phyloP scores from a whole-genome alignment of 2,888 invertebrate species.

The Crepidodera aurea region DNA sequence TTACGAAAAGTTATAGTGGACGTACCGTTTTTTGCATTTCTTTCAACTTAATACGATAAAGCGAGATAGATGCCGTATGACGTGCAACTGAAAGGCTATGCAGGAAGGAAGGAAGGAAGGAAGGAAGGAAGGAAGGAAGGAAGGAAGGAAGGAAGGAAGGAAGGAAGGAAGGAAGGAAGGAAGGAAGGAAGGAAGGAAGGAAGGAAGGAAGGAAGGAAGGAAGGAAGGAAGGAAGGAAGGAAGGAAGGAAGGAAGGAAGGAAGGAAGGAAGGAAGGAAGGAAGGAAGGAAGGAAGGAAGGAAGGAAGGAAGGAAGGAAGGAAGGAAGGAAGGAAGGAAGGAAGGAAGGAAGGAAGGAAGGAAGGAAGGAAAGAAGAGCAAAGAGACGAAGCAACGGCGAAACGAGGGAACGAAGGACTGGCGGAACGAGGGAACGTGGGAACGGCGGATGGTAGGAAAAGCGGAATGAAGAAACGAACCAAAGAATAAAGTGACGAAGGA shows the following conservation, averaged over 20 bases:
- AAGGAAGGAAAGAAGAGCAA: slow-evolving; percentile 21
- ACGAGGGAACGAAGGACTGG: slow-evolving; percentile 17
- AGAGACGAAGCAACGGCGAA: too few species aligned
- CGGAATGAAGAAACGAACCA: too few species aligned
- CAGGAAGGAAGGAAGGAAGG: neutral
- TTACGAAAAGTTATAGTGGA: too few species aligned
- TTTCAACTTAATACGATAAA: too few species aligned
- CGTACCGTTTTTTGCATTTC: too few species aligned
- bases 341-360: slow-evolving; percentile 22
- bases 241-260: slow-evolving; percentile 24
- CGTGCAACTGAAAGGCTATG: too few species aligned
- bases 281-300: slow-evolving; percentile 23
- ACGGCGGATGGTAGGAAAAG: too few species aligned
- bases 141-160: slow-evolving; percentile 10
- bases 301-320: slow-evolving; percentile 23
- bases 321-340: slow-evolving; percentile 22
- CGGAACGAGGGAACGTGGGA: too few species aligned
- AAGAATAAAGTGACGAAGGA: too few species aligned
- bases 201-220: slow-evolving; percentile 8
- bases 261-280: slow-evolving; percentile 23
- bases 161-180: slow-evolving; percentile 10
- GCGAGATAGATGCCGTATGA: too few species aligned
- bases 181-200: slow-evolving; percentile 13
- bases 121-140: slow-evolving; percentile 2
- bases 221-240: slow-evolving; percentile 24